Conservation (phyloP, 92 coral and sea anemone species). For the Epizoanthus illoricatus region DNA sequence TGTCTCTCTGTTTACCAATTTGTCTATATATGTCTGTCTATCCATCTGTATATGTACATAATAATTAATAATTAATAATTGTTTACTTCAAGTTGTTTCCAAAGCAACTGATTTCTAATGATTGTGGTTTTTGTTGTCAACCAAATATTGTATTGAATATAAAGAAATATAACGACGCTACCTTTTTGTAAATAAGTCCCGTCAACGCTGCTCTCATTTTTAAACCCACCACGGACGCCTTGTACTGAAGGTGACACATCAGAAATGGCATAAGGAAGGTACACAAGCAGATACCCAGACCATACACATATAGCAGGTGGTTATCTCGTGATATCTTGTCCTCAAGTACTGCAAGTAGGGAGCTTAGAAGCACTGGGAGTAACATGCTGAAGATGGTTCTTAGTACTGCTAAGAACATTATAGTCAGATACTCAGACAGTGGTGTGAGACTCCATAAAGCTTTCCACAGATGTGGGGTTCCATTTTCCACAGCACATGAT, state of each 20-base stretch:
- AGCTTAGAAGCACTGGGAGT: not conserved
- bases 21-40: too few species aligned
- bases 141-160: too few species aligned
- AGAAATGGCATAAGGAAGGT: conserved; percentile 7
- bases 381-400: not conserved
- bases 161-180: not conserved
- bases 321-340: not conserved
- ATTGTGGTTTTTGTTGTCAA: too few species aligned
- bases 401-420: not conserved
- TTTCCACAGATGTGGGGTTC: conserved; percentile 2
- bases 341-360: not conserved
- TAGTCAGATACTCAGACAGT: not conserved
- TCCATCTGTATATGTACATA: too few species aligned
- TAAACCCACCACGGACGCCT: conserved; percentile 2
- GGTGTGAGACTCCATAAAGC: not conserved
- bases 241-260: not conserved
- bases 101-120: too few species aligned
- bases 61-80: too few species aligned
- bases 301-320: conserved; percentile 16
- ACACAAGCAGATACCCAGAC: conserved; percentile 20
- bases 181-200: conserved; percentile 20
- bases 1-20: too few species aligned
- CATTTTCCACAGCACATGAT: not conserved
- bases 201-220: conserved; percentile 10
- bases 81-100: too few species aligned